phyloP scores from a whole-genome alignment of 2,888 invertebrate genomes.

The Chironomus riparius region DNA sequence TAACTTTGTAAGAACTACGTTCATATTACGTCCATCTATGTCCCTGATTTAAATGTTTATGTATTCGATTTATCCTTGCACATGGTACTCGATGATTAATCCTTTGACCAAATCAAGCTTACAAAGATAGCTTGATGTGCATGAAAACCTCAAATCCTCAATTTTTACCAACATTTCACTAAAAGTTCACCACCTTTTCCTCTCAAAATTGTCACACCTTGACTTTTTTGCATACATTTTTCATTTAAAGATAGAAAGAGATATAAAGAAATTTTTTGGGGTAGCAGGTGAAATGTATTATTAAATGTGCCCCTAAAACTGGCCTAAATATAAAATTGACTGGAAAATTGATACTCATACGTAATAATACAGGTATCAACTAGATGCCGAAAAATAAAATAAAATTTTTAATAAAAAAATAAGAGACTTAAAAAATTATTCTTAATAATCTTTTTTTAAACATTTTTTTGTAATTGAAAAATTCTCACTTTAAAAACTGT shows the following conservation, averaged over 20 bases:
- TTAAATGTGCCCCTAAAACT: conserved; percentile 16
- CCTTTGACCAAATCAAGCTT: too few relatives aligned
- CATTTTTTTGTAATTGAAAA: conserved; percentile 13
- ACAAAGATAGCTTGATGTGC: too few relatives aligned
- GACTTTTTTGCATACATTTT: background rate
- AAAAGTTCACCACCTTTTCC: background rate
- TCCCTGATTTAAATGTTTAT: too few relatives aligned
- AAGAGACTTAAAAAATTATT: background rate
- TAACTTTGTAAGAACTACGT: too few relatives aligned
- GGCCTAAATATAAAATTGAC: conserved; percentile 11
- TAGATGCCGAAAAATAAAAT: background rate
- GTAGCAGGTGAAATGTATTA: background rate
- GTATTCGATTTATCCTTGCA: too few relatives aligned
- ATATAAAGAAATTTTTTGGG: background rate
- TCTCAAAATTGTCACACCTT: background rate
- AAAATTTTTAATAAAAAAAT: background rate
- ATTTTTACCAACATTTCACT: too few relatives aligned
- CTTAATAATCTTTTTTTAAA: background rate
- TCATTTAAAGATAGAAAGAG: background rate
- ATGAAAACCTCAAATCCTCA: too few relatives aligned
- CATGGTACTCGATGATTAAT: too few relatives aligned
- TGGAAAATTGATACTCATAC: background rate
- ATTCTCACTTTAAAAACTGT: conserved; percentile 26
- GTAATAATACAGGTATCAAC: too few relatives aligned
- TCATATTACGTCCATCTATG: too few relatives aligned